These are phyloP conservation scores for Cryptoblepharus egeriae DNA, from an alignment of 2,797 vertebrate genomes.

Conservation along the genomic window DNA sequence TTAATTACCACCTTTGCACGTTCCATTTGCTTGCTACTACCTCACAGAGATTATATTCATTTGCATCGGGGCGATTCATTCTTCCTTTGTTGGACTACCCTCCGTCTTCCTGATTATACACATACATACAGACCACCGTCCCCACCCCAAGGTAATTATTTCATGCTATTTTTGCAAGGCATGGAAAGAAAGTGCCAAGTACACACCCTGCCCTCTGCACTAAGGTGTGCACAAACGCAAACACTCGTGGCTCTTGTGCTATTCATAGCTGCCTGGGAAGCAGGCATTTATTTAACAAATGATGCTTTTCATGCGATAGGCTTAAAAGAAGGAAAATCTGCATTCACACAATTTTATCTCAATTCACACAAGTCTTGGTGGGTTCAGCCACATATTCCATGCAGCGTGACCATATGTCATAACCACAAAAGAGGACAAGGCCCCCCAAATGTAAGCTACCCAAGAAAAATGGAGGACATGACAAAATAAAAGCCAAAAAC, in stretches of 20 bases:
- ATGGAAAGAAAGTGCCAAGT: not conserved
- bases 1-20: slow-evolving; percentile 41
- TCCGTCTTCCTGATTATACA: slow-evolving; percentile 20
- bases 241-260: too few species aligned
- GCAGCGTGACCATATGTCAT: too few species aligned
- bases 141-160: not conserved
- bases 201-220: not conserved
- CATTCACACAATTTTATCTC: not conserved
- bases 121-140: not conserved
- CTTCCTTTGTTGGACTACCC: slow-evolving; percentile 46
- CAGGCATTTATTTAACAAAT: not conserved
- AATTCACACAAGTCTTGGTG: not conserved
- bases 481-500: too few species aligned
- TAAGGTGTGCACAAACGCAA: not conserved
- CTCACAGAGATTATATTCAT: slow-evolving; percentile 59
- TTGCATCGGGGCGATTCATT: slow-evolving; percentile 42
- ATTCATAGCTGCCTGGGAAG: not conserved
- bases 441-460: too few species aligned
- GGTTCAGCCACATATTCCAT: not conserved
- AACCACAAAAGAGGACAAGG: too few species aligned
- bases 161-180: not conserved
- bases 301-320: not conserved
- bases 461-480: too few species aligned
- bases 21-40: slow-evolving; percentile 13
- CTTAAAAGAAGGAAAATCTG: not conserved